A percentile compares a stretch with the other conserved stretches of the same genome.
Conservation (phyloP, 1,140 invertebrate genomes). For the Mamestra configurata region DNA sequence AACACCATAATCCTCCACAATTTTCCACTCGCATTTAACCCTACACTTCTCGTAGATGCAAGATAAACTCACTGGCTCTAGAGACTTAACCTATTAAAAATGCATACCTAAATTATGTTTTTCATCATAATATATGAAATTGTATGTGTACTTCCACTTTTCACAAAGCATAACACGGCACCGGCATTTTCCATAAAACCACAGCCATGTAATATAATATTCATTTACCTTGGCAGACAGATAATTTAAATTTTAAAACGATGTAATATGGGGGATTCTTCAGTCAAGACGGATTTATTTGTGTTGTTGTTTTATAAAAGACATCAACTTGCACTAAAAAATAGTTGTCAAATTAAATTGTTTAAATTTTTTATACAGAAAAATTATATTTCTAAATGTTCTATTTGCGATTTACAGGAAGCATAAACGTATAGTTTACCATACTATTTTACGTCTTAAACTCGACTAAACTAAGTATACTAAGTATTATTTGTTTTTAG, state of each 20-base stretch:
- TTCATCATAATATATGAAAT: neutral
- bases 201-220: conserved; percentile 28
- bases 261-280: conserved; percentile 10
- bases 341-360: too few relatives aligned
- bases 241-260: conserved; percentile 39
- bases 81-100: neutral
- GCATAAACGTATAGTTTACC: too few relatives aligned
- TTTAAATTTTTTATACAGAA: too few relatives aligned
- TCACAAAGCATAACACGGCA: conserved; percentile 16
- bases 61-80: neutral
- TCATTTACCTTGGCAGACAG: conserved; percentile 21
- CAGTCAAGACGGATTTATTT: conserved; percentile 7
- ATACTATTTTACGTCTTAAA: too few relatives aligned
- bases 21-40: too few relatives aligned
- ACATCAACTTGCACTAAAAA: neutral
- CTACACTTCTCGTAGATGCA: neutral
- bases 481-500: too few relatives aligned
- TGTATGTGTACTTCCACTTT: conserved; percentile 9
- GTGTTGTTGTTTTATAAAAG: neutral
- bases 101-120: neutral
- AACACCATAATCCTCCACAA: too few relatives aligned
- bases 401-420: too few relatives aligned
- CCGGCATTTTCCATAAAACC: conserved; percentile 21
- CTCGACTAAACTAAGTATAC: too few relatives aligned
- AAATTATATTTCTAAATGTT: too few relatives aligned